phyloP scores from a whole-genome alignment of 1,140 invertebrate species.

The Brachionus angularis region DNA sequence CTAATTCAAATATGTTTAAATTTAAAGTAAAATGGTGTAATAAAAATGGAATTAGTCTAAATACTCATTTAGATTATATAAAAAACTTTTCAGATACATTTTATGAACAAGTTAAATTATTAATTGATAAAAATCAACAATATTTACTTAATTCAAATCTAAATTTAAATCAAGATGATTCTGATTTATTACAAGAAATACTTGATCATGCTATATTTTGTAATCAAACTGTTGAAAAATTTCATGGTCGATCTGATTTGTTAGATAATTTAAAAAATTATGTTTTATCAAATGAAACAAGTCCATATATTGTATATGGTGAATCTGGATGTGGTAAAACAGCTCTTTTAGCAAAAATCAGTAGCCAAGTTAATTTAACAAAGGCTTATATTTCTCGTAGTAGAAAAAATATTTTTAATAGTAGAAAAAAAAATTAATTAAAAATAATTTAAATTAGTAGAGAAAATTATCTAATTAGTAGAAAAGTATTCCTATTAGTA shows the following conservation, averaged over 20 bases:
- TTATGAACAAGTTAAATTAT: neutral
- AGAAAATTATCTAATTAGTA: too few species aligned
- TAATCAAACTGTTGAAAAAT: slow-evolving; percentile 13
- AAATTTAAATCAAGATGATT: neutral
- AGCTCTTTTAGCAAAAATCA: slow-evolving; percentile 36
- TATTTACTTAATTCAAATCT: neutral
- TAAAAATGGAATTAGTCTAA: neutral
- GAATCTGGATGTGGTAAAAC: slow-evolving; percentile 44
- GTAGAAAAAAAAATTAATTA: too few species aligned
- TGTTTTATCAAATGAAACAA: neutral
- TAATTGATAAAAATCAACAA: neutral
- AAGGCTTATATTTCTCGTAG: too few species aligned
- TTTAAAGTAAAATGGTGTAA: neutral
- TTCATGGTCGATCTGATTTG: slow-evolving; percentile 35
- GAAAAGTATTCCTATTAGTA: too few species aligned
- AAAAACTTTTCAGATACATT: neutral
- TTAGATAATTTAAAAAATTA: slow-evolving; percentile 11
- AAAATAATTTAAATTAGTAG: too few species aligned
- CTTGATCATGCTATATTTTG: slow-evolving; percentile 33
- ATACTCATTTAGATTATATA: neutral
- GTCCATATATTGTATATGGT: slow-evolving; percentile 40
- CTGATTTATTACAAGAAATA: slow-evolving; percentile 6
- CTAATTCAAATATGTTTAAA: neutral
- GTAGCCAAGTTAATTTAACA: neutral
- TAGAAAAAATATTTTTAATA: too few species aligned